Conservation (phyloP, 2,888 invertebrate genomes). For the Petrolisthes cinctipes region DNA sequence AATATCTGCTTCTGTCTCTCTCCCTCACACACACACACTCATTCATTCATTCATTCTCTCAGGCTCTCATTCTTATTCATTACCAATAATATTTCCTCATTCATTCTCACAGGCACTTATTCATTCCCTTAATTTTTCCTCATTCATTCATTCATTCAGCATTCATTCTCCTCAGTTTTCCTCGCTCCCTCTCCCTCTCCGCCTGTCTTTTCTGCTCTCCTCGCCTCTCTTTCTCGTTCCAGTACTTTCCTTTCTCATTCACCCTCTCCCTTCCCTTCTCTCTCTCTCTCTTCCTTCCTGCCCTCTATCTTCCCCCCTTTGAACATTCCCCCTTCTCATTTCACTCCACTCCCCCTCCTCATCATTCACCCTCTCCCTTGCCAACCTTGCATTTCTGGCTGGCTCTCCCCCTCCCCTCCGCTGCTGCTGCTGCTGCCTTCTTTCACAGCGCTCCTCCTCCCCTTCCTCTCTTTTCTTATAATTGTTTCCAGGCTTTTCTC, state of each 20-base stretch:
- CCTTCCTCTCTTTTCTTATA: constrained; percentile 29
- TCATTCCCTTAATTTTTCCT: not conserved
- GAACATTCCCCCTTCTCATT: constrained; percentile 3
- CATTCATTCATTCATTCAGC: not conserved
- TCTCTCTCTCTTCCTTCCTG: constrained; percentile 1
- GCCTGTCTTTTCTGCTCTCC: constrained; percentile 1
- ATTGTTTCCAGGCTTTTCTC: constrained; percentile 30
- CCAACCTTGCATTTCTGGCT: constrained; percentile 36
- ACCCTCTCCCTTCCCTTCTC: constrained; percentile 32
- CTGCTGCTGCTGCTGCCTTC: not conserved
- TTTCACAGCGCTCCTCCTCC: not conserved
- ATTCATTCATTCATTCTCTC: not conserved
- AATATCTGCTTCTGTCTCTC: not conserved
- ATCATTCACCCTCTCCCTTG: constrained; percentile 38
- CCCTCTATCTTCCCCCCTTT: not conserved
- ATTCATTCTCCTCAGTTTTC: not conserved
- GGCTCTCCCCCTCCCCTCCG: constrained; percentile 11
- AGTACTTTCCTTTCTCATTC: constrained; percentile 17
- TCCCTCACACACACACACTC: constrained; percentile 9
- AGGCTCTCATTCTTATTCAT: not conserved
- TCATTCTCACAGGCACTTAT: not conserved
- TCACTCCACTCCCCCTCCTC: constrained; percentile 34
- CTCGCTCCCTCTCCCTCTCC: not conserved
- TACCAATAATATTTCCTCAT: not conserved
- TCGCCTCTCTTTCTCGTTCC: constrained; percentile 6